Conservation (phyloP, 1,140 invertebrate species). For the Diorhabda sublineata region DNA sequence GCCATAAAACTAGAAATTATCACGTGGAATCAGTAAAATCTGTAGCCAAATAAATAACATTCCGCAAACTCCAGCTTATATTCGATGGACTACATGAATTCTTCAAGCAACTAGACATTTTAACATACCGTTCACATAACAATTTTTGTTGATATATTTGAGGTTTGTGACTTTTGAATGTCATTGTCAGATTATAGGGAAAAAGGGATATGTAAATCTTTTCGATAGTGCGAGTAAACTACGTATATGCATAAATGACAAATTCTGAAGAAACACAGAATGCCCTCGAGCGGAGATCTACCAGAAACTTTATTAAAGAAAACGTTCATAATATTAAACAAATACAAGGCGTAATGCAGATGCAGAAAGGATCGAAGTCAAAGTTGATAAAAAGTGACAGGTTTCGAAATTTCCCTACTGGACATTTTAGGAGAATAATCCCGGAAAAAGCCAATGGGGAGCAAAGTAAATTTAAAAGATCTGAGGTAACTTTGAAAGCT, state of each 20-base stretch:
- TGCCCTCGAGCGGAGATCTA: conserved; percentile 52
- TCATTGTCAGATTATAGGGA: too few species aligned
- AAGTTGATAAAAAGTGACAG: conserved; percentile 44
- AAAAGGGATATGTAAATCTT: too few species aligned
- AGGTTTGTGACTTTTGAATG: too few species aligned
- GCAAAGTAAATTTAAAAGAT: not conserved
- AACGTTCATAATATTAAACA: conserved; percentile 55
- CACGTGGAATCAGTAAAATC: too few species aligned
- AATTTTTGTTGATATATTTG: too few species aligned
- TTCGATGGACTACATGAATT: too few species aligned
- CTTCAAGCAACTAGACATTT: too few species aligned
- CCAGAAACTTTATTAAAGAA: conserved; percentile 56
- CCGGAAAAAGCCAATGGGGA: not conserved
- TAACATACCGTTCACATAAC: too few species aligned
- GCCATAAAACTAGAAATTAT: too few species aligned
- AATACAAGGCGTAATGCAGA: conserved; percentile 51
- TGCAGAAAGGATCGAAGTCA: conserved; percentile 37
- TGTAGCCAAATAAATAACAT: too few species aligned
- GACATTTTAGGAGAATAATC: conserved; percentile 10
- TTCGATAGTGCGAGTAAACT: too few species aligned
- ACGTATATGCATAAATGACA: not conserved
- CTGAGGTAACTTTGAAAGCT: not conserved
- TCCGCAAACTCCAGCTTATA: too few species aligned
- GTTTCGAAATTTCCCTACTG: conserved; percentile 36
- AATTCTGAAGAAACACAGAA: not conserved